Evolutionary conservation across 1,140 invertebrate species (phyloP), one percentile per base, ranked within the genome.

Genomic region (Ganaspis sp.): DNA sequence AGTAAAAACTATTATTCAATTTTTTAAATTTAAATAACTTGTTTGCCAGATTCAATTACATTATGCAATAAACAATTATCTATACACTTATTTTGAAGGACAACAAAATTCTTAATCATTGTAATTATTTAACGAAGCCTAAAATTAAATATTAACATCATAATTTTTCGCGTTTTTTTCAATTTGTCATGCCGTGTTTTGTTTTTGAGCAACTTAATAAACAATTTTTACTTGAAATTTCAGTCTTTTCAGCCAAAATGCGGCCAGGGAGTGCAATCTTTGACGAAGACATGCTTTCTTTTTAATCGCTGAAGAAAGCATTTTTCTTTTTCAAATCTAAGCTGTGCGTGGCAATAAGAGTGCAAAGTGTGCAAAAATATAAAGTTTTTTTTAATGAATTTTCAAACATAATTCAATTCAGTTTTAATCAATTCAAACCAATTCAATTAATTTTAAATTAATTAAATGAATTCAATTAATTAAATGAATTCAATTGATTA

Each of bases 311-410:
- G 75, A 78, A 71, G 26, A 58, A 45, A 45, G 42, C 42, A 45
- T 45, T 45, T n/a, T 45, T 4, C 15, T n/a, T 45, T 45, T 45
- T n/a, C 12, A 45, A 15, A 45, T 45, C 81, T 71, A 84, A 86
- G 83, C 83, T 84, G 84, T 86, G 83, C 81, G 80, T 83, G 76
- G 80, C 81, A 81, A 82, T 83, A 81, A 81, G 80, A 73, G 83
- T 84, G 83, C 80, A 81, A 29, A 75, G 81, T 81, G 81, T 77
- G 74, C 69, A 71, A 75, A 70, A 70, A 76, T 76, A 81, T 45
- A 12, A 76, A 78, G 76, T 53, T 17, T 74, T 12, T n/a, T n/a
- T n/a, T n/a, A n/a, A n/a, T n/a, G n/a, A n/a, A n/a, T n/a, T n/a
- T n/a, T n/a, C n/a, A n/a, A n/a, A 76, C 70, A 76, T 80, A 64